Percentiles rank a stretch among this genome's conserved stretches.
Evolutionary conservation across 1,140 invertebrate species (phyloP).

Genomic region (Pteromalus puparum): DNA sequence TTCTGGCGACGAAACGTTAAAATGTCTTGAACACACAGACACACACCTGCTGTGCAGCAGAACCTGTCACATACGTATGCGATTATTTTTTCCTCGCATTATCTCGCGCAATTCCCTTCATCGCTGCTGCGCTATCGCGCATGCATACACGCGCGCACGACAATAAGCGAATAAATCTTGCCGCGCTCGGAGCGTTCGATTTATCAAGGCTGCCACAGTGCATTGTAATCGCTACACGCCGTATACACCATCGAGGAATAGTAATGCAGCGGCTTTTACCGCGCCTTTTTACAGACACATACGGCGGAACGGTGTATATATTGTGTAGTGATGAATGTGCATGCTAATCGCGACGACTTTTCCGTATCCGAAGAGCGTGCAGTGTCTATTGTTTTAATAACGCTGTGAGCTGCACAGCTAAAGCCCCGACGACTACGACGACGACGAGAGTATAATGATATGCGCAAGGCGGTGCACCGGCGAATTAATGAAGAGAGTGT

Average conservation of each 20-base stretch:
- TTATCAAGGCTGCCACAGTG: neutral
- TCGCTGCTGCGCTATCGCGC: neutral
- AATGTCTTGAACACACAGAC: neutral
- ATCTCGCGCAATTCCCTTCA: neutral
- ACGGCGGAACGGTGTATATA: neutral
- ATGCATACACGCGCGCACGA: neutral
- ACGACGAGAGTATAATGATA: neutral
- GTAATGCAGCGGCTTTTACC: neutral
- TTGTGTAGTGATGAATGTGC: neutral
- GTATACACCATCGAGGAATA: neutral
- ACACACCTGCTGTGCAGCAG: neutral
- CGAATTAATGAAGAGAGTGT: conserved; percentile 1
- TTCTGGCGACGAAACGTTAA: neutral
- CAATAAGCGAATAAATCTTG: conserved; percentile 46
- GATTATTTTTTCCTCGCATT: conserved; percentile 4
- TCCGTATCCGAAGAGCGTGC: neutral
- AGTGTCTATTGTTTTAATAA: neutral
- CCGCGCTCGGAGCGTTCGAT: neutral
- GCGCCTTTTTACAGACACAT: neutral
- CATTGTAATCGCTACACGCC: neutral
- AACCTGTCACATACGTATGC: neutral
- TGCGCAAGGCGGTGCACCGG: neutral
- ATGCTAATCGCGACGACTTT: neutral
- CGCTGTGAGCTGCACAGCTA: neutral
- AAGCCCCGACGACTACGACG: no score